A percentile compares a stretch with the other conserved stretches of the same genome.
Conservation (phyloP, 1,140 invertebrate species). For the Latrodectus geometricus region DNA sequence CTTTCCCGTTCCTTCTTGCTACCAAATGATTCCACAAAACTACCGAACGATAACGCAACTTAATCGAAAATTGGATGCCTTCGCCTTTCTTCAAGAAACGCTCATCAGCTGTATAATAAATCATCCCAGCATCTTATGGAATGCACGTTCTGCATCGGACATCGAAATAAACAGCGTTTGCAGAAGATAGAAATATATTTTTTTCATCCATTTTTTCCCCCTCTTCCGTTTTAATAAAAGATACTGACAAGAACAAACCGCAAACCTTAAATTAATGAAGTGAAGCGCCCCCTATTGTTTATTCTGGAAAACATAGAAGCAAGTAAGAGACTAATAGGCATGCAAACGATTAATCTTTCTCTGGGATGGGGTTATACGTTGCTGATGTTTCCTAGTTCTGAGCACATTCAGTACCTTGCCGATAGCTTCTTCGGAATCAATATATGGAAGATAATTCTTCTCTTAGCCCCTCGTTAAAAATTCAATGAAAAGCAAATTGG, state of each 20-base stretch:
- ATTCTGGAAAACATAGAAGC: conserved; percentile 7
- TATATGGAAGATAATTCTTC: conserved; percentile 18
- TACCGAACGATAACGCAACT: neutral
- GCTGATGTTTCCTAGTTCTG: conserved; percentile 35
- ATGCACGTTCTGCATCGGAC: neutral
- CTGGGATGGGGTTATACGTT: neutral
- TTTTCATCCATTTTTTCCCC: neutral
- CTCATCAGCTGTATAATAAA: conserved; percentile 33
- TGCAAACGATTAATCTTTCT: conserved; percentile 47
- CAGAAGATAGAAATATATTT: neutral
- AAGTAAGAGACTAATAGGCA: conserved; percentile 43
- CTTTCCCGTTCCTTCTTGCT: neutral
- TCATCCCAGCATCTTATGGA: neutral
- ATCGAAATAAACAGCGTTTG: conserved; percentile 17
- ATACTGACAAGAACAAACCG: conserved; percentile 46
- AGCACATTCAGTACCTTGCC: neutral
- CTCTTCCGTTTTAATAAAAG: conserved; percentile 22
- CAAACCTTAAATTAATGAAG: conserved; percentile 44
- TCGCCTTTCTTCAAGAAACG: neutral
- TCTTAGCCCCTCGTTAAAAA: conserved; percentile 38
- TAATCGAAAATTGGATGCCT: neutral
- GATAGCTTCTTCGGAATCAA: conserved; percentile 22
- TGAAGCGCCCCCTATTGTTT: conserved; percentile 53
- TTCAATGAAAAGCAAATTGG: conserved; percentile 58
- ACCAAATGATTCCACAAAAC: neutral